Evolutionary conservation across 2,797 vertebrate genomes (phyloP).

Genomic region (Acomys russatus): DNA sequence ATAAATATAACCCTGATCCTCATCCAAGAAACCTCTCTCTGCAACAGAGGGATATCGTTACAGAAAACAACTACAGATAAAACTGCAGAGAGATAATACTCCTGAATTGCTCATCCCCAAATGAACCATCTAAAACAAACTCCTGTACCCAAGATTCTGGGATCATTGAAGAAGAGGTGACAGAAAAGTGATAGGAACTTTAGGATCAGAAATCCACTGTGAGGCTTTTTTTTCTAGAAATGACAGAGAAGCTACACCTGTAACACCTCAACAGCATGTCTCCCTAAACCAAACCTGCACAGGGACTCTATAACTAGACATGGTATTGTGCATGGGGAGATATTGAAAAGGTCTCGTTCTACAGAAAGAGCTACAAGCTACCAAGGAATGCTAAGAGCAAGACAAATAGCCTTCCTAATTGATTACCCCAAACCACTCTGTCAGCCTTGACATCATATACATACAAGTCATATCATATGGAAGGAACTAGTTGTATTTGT

Average conservation of each 20-base stretch:
- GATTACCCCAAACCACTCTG: neutral
- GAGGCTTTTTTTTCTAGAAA: neutral
- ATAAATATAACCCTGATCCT: neutral
- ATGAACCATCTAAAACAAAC: neutral
- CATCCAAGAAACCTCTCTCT: neutral
- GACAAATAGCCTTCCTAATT: neutral
- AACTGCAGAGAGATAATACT: neutral
- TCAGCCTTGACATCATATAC: neutral
- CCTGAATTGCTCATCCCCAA: neutral
- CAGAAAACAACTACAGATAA: neutral
- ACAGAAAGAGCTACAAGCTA: neutral
- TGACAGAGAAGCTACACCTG: neutral
- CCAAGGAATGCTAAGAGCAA: neutral
- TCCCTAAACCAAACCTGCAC: neutral
- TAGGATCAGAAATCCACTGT: neutral
- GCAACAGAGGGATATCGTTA: neutral
- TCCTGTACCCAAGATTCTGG: neutral
- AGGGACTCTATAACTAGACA: neutral
- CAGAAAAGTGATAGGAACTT: neutral
- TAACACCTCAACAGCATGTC: neutral
- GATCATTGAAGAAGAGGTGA: neutral
- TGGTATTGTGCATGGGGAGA: neutral
- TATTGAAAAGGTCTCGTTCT: neutral
- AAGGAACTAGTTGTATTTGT: neutral
- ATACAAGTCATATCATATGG: neutral